Percentiles rank a stretch among this genome's conserved stretches.
phyloP scores from a whole-genome alignment of 1,140 invertebrate species.

The Mycetomoellerius zeteki region DNA sequence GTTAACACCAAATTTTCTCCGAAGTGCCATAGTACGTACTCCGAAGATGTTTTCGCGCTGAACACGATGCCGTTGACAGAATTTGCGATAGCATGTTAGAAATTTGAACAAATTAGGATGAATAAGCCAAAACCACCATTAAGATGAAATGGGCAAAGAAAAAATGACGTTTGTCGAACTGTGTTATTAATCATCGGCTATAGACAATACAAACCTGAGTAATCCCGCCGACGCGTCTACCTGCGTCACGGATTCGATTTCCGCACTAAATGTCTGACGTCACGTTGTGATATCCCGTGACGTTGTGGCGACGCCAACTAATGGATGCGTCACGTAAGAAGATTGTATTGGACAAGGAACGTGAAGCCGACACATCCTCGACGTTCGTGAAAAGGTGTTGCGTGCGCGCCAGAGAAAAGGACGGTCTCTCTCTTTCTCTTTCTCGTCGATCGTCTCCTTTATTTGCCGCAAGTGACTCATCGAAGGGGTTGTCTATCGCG shows the following conservation, averaged over 20 bases:
- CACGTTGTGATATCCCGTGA: slow-evolving; percentile 1
- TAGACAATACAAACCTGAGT: background rate
- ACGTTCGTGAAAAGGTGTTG: background rate
- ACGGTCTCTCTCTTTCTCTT: background rate
- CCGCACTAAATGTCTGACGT: slow-evolving; percentile 31
- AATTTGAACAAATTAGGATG: too few relatives aligned
- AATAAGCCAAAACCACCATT: too few relatives aligned
- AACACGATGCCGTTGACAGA: too few relatives aligned
- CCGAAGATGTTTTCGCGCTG: too few relatives aligned
- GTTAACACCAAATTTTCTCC: too few relatives aligned
- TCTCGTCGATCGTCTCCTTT: slow-evolving; percentile 43
- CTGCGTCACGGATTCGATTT: slow-evolving; percentile 49
- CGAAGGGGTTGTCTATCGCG: slow-evolving; percentile 72
- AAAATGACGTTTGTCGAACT: too few relatives aligned
- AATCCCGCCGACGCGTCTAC: background rate
- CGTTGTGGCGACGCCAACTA: background rate
- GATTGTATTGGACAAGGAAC: slow-evolving; percentile 17
- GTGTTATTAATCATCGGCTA: background rate
- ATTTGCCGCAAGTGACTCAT: slow-evolving; percentile 75
- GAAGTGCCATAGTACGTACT: too few relatives aligned
- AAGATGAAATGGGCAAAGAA: too few relatives aligned
- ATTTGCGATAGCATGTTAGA: too few relatives aligned
- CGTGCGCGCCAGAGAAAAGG: background rate
- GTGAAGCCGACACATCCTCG: background rate
- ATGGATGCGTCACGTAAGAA: slow-evolving; percentile 38